Conservation (phyloP, 1,140 invertebrate genomes). For the Orchestia grillus region DNA sequence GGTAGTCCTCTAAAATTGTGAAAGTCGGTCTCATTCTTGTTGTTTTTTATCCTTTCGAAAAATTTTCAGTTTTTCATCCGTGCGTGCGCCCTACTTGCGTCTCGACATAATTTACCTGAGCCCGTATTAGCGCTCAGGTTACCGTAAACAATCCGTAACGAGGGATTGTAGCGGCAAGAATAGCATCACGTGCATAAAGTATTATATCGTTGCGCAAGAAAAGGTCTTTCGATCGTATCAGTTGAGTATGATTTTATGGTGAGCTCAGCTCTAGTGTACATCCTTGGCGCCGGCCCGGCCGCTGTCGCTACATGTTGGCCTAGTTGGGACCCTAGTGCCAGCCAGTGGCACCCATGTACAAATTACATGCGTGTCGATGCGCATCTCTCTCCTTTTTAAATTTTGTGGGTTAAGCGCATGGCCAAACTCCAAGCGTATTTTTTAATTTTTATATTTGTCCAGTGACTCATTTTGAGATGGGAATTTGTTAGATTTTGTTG, state of each 20-base stretch:
- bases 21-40: neutral
- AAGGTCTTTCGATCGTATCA: conserved; percentile 5
- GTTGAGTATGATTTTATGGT: neutral
- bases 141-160: neutral
- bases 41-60: neutral
- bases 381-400: too few relatives aligned
- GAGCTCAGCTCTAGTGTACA: neutral
- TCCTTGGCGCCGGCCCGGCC: neutral
- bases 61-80: neutral
- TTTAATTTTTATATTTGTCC: too few relatives aligned
- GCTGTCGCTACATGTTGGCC: neutral
- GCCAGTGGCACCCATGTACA: neutral
- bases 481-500: too few relatives aligned
- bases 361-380: neutral
- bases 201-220: neutral
- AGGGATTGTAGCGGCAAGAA: neutral
- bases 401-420: too few relatives aligned
- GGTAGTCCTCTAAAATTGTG: neutral
- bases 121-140: neutral
- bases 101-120: neutral
- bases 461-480: too few relatives aligned
- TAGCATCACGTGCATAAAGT: conserved; percentile 1
- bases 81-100: neutral
- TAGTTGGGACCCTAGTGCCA: neutral
- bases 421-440: too few relatives aligned